phyloP scores from a whole-genome alignment of 2,888 invertebrate species.

The Tinea trinotella region DNA sequence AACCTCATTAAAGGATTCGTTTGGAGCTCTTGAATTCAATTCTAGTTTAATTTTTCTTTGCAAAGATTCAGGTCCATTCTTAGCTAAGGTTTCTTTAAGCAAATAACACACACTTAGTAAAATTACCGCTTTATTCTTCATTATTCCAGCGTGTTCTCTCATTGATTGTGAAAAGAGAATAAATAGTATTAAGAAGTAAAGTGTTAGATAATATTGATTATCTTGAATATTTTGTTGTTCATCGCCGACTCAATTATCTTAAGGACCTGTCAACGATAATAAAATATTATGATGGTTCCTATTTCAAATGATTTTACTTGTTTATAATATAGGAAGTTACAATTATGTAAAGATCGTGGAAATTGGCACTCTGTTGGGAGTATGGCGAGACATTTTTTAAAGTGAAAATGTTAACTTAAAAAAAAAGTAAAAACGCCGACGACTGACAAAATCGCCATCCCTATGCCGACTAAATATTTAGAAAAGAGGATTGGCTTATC shows the following conservation, averaged over 20 bases:
- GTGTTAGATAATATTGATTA: background rate
- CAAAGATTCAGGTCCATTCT: background rate
- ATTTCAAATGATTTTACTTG: too few relatives aligned
- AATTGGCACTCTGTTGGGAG: too few relatives aligned
- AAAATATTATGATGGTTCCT: background rate
- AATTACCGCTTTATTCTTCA: constrained; percentile 40
- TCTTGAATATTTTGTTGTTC: background rate
- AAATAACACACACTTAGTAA: constrained; percentile 41
- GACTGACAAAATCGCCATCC: too few relatives aligned
- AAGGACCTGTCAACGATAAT: background rate
- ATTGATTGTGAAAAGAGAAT: too few relatives aligned
- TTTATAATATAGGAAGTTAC: too few relatives aligned
- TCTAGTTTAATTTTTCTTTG: background rate
- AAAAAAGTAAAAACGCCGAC: too few relatives aligned
- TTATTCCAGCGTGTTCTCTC: background rate
- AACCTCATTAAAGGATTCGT: background rate
- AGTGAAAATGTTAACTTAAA: too few relatives aligned
- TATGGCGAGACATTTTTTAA: too few relatives aligned
- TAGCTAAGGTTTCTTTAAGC: constrained; percentile 26
- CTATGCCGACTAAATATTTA: too few relatives aligned
- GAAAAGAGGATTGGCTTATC: too few relatives aligned
- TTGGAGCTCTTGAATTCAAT: background rate
- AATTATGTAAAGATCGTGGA: too few relatives aligned
- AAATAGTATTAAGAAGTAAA: too few relatives aligned
- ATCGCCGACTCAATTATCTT: background rate